Evolutionary conservation across 1,140 invertebrate genomes (phyloP), one percentile per base, ranked within the genome.

Genomic region (Acyrthosiphon pisum): DNA sequence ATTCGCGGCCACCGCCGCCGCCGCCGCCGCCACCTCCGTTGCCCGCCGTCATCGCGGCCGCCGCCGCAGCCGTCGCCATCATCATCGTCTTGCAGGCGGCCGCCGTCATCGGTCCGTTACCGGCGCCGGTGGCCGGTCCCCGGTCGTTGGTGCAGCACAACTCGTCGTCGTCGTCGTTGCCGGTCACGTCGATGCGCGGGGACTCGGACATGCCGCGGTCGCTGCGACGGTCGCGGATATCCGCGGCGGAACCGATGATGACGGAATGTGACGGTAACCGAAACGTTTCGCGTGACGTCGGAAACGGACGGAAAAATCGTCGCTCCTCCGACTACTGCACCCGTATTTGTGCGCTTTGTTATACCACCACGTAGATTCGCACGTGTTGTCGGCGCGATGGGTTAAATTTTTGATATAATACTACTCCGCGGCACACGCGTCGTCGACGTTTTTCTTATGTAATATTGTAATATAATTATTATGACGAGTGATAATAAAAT

Each of bases 121-220:
- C 48, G 96, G 97, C 2, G 96, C 98, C 50, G 96, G 97, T 50
- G 98, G 97, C 1, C 98, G 98, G 0, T 98, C 98, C 94, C 98
- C 98, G 0, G 95, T 96, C 53, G 95, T 96, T 4, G 98, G 98
- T 95, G 95, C 86, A 95, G 95, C 60, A 76, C 88, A 30, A 44
- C 46, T 48, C 83, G 94, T 83, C 81, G 41, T 48, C 91, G 93
- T 46, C 68, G 87, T 44, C 92, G 46, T 84, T 76, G 26, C 56
- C 84, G 83, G 22, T 90, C 81, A 83, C 84, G 48, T 60, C 94
- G 91, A 93, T 94, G 68, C 56, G 94, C 93, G 86, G 91, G 23
- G 91, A 93, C 87, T 56, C 94, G 93, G 83, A 94, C 94, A 92
- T 94, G 90, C 76, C 94, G 88, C 50, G 94, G 94, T 89, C 44